phyloP scores from a whole-genome alignment of 2,888 invertebrate species.

The Drosophila engyochracea region DNA sequence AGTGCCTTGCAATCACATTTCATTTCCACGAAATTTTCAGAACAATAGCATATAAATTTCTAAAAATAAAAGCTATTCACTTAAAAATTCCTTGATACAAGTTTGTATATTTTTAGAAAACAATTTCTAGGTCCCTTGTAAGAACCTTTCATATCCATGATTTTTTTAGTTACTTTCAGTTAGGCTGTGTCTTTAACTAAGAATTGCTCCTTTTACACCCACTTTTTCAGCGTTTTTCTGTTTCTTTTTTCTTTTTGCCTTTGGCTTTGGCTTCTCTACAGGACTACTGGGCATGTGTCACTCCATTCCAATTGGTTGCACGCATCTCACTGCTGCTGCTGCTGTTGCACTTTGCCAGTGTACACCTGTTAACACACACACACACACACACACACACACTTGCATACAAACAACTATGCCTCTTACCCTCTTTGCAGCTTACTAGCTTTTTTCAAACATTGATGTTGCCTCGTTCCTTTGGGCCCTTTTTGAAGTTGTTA shows the following conservation, averaged over 20 bases:
- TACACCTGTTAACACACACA: conserved; percentile 39
- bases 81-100: background rate
- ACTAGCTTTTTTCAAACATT: conserved; percentile 31
- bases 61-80: background rate
- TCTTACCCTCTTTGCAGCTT: conserved; percentile 45
- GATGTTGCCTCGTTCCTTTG: conserved; percentile 26
- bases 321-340: conserved; percentile 28
- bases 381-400: conserved; percentile 18
- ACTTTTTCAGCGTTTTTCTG: background rate
- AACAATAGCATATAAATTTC: background rate
- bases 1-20: background rate
- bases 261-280: conserved; percentile 23
- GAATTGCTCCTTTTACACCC: background rate
- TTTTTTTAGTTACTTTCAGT: background rate
- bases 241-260: background rate
- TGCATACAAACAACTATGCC: conserved; percentile 5
- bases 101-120: background rate
- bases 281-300: conserved; percentile 63
- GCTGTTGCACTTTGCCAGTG: conserved; percentile 47
- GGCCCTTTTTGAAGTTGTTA: conserved; percentile 31
- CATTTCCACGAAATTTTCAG: no score
- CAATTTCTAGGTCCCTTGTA: conserved; percentile 1
- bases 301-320: conserved; percentile 57
- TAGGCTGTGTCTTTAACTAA: conserved; percentile 6
- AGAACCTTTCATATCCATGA: background rate